Base-by-base conservation (phyloP, 2,113 vertebrate genomes). In the Dinomys branickii region DNA sequence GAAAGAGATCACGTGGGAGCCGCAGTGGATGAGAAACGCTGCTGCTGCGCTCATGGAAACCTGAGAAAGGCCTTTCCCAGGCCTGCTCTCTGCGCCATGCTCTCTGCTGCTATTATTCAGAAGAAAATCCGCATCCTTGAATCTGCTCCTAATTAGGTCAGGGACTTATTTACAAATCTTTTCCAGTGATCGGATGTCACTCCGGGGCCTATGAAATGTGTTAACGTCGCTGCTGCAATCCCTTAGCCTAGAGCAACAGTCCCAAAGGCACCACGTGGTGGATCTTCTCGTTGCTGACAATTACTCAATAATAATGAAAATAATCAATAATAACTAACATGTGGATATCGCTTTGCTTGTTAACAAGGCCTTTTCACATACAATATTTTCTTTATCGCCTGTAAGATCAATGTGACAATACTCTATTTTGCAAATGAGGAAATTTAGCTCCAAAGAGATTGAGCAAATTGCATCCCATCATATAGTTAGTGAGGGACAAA, bases 71-170 rank as follows among this genome's bases (percentile, higher is more conserved):
- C 33, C 33, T 33, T 88, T 28, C 0, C 26, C 86, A 96, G 88
- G 38, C 30, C 35, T 73, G 22, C 77, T 89, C 35, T 96, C 78
- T 58, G 63, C 3, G 33, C n/a, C 52, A 2, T 12, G 3, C 3
- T 84, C 85, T 71, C 41, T 17, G 82, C 4, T 38, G 88, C 71
- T 90, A 5, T 95, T 91, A 78, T 84, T 73, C 63, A 63, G 56
- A 91, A 94, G 92, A 95, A 93, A 96, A 67, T 86, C 91, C 75
- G 73, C 59, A 22, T 82, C 90, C 77, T 88, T 80, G 85, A 71
- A 81, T 94, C 81, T 91, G 85, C 22, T 96, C 91, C 91, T 97
- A 88, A 94, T 95, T 94, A 97, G 88, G 71, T 85, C 17, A 41
- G 44, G 41, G 88, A 91, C 91, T 86, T 97, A 95, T 91, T 96